Percentiles rank a stretch among this genome's conserved stretches.
These are phyloP conservation scores for Tauraco erythrolophus DNA, from an alignment of 2,113 vertebrate genomes.

Conservation along the genomic window DNA sequence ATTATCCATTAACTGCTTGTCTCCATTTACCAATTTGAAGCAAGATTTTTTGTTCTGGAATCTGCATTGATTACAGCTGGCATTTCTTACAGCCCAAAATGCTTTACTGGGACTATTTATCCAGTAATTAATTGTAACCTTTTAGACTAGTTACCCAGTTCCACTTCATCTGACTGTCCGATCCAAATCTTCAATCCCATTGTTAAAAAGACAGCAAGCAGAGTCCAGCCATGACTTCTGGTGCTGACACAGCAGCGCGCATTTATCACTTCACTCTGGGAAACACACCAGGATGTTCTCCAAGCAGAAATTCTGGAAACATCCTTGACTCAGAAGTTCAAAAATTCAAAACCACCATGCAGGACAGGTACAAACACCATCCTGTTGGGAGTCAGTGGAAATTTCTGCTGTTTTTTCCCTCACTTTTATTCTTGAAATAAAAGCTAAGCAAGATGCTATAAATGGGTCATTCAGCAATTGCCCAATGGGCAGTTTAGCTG, in stretches of 20 bases:
- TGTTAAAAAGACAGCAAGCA: fast-evolving
- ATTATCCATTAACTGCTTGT: constrained; percentile 11
- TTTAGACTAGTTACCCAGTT: not conserved
- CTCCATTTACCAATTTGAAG: not conserved
- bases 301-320: not conserved
- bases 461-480: fast-evolving
- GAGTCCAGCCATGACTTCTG: fast-evolving
- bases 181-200: not conserved
- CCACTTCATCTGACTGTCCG: fast-evolving
- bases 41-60: not conserved
- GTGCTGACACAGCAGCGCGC: fast-evolving
- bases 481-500: not conserved
- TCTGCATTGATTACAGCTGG: fast-evolving
- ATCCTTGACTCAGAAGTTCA: not conserved
- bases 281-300: fast-evolving
- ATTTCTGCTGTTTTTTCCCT: fast-evolving
- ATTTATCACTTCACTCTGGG: fast-evolving
- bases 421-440: not conserved
- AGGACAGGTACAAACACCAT: too few relatives aligned
- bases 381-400: fast-evolving
- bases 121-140: not conserved
- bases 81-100: fast-evolving
- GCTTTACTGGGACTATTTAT: not conserved
- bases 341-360: too few relatives aligned
- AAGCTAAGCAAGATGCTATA: not conserved